These are phyloP conservation scores for Antheraea assamensis DNA, from an alignment of 2,888 invertebrate species.

Conservation along the genomic window DNA sequence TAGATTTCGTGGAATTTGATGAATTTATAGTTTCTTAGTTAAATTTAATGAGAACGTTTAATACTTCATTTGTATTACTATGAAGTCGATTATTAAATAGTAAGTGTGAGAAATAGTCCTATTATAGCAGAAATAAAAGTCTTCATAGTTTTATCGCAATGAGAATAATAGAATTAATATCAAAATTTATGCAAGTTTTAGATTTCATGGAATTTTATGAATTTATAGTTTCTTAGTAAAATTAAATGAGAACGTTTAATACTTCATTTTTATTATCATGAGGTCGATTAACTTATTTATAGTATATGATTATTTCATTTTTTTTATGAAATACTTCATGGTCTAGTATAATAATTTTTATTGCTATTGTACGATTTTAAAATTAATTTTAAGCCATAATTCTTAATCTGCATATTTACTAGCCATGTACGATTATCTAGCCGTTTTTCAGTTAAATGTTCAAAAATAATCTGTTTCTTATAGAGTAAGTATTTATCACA, in stretches of 20 bases:
- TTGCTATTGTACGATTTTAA: too few relatives aligned
- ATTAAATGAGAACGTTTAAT: not conserved
- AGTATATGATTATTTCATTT: too few relatives aligned
- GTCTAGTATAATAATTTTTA: too few relatives aligned
- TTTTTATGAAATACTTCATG: too few relatives aligned
- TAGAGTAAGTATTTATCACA: too few relatives aligned
- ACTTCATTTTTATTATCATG: not conserved
- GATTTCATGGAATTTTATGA: not conserved
- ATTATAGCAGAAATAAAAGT: constrained; percentile 28
- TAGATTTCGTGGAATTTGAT: not conserved
- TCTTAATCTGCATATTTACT: too few relatives aligned
- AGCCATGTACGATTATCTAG: too few relatives aligned
- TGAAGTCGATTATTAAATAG: not conserved
- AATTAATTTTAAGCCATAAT: too few relatives aligned
- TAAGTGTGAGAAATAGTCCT: constrained; percentile 29
- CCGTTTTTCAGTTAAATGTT: too few relatives aligned
- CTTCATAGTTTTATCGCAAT: not conserved
- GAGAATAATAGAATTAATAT: not conserved
- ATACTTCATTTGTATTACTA: not conserved
- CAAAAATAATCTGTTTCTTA: too few relatives aligned
- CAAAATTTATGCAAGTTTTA: not conserved
- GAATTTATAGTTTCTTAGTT: not conserved
- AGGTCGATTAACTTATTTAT: not conserved
- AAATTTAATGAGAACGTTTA: not conserved
- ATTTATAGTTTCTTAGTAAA: not conserved